Conservation (phyloP, 1,140 invertebrate species). For the Drosophila orosa region DNA sequence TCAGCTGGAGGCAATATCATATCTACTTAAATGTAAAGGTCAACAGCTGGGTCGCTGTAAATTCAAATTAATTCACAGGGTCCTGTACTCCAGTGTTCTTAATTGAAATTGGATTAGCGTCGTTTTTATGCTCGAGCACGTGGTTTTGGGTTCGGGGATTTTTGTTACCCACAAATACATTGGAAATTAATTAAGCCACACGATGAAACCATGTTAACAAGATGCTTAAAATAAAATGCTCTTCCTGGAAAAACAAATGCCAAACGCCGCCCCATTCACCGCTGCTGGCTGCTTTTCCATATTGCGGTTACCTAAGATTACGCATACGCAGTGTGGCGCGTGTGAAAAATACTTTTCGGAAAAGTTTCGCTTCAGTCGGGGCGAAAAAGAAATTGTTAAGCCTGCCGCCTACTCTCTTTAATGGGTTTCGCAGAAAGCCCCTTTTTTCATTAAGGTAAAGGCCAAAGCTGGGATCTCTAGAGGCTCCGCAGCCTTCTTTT, state of each 20-base stretch:
- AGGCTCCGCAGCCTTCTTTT: slow-evolving; percentile 51
- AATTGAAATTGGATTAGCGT: slow-evolving; percentile 52
- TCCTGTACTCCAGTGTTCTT: slow-evolving; percentile 1
- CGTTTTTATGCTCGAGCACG: slow-evolving; percentile 43
- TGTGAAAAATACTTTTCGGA: slow-evolving; percentile 74
- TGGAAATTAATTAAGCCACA: slow-evolving; percentile 80
- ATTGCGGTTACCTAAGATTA: slow-evolving; percentile 55
- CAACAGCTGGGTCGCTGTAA: neutral
- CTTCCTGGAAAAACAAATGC: slow-evolving; percentile 50
- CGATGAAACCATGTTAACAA: slow-evolving; percentile 75
- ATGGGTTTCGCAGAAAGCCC: slow-evolving; percentile 49
- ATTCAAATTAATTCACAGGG: slow-evolving; percentile 20
- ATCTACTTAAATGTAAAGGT: neutral
- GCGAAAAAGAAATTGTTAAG: slow-evolving; percentile 34
- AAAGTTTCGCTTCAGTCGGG: slow-evolving; percentile 55
- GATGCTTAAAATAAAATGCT: slow-evolving; percentile 67
- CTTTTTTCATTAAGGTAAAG: slow-evolving; percentile 76
- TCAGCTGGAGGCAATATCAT: neutral
- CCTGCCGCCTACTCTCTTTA: slow-evolving; percentile 12
- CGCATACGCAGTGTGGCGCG: slow-evolving; percentile 69
- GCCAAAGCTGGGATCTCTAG: slow-evolving; percentile 23
- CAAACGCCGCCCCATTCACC: slow-evolving; percentile 9
- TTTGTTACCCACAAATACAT: slow-evolving; percentile 47
- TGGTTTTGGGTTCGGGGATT: neutral
- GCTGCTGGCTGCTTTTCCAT: neutral